phyloP scores from a whole-genome alignment of 1,140 invertebrate genomes.

The Zophobas morio region DNA sequence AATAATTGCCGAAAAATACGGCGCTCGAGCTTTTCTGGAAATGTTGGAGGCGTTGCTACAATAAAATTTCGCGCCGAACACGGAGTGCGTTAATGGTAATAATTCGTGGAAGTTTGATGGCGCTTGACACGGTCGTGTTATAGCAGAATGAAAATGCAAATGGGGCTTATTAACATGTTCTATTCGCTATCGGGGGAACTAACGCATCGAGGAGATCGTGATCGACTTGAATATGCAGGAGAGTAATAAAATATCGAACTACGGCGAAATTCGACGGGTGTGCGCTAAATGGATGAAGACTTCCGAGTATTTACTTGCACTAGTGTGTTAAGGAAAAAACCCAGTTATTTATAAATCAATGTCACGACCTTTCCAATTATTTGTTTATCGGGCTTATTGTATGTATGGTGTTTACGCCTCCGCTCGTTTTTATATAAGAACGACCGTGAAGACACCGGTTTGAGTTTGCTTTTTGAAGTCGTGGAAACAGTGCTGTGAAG shows the following conservation, averaged over 20 bases:
- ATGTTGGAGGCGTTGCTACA: conserved; percentile 3
- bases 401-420: too few relatives aligned
- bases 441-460: too few relatives aligned
- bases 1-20: background rate
- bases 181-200: background rate
- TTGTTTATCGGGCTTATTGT: too few relatives aligned
- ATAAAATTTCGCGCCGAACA: conserved; percentile 3
- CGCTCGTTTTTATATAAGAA: too few relatives aligned
- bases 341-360: too few relatives aligned
- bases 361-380: too few relatives aligned
- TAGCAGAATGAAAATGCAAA: conserved; percentile 6
- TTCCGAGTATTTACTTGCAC: too few relatives aligned
- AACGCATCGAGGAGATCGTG: background rate
- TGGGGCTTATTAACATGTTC: conserved; percentile 1
- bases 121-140: background rate
- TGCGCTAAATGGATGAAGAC: too few relatives aligned
- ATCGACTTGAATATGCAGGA: background rate
- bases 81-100: conserved; percentile 13
- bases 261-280: background rate
- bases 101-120: conserved; percentile 5
- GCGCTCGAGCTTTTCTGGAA: conserved; percentile 1
- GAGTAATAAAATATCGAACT: background rate
- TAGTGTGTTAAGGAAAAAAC: too few relatives aligned
- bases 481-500: too few relatives aligned
- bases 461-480: too few relatives aligned